Evolutionary conservation across 2,113 vertebrate genomes (phyloP), one percentile per base, ranked within the genome.

Genomic region (Semnornis frantzii): DNA sequence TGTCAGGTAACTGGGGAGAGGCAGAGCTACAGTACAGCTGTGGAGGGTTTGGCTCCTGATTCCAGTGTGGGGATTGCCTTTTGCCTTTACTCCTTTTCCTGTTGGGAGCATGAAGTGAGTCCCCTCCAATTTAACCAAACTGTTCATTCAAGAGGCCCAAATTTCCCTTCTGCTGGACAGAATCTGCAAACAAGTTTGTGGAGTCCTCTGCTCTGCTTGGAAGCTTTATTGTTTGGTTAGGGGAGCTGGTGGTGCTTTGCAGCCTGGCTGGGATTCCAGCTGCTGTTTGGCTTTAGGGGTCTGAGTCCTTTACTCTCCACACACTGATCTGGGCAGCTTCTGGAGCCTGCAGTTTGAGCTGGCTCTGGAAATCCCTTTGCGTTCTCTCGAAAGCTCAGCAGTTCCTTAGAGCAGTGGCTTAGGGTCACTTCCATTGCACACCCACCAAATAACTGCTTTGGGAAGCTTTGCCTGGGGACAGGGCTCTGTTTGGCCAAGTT

Each of bases 361-460:
- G 42, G 27, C 81, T 70, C 55, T 83, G 25, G 85, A 92, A 85
- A 74, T 82, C 65, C 10, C 78, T 75, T 73, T 81, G 63, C 75
- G 58, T 87, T 55, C 70, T 75, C 93, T 94, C 6, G 9, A 82
- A 91, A 91, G 68, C 83, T 77, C 75, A 2, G 31, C 60, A 23
- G 33, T 93, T 82, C 58, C 48, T 74, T 65, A 33, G 20, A 86
- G 50, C 31, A 1, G 0, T 0, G 10, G 54, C 13, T 77, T 15
- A 8, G 0, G 2, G 50, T 33, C 3, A 1, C 25, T 74, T n/a
- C 68, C 37, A 2, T 71, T 11, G 2, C 25, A 1, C 31, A 1
- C 17, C 2, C 46, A n/a, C 23, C 64, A 15, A 64, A 27, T 72
- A 54, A 6, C 42, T 25, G 63, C 15, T 59, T 86, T 58, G 37